Percentiles rank a stretch among this genome's conserved stretches.
These are phyloP conservation scores for Ganaspis brasiliensis DNA, from an alignment of 2,888 invertebrate genomes.

Conservation along the genomic window DNA sequence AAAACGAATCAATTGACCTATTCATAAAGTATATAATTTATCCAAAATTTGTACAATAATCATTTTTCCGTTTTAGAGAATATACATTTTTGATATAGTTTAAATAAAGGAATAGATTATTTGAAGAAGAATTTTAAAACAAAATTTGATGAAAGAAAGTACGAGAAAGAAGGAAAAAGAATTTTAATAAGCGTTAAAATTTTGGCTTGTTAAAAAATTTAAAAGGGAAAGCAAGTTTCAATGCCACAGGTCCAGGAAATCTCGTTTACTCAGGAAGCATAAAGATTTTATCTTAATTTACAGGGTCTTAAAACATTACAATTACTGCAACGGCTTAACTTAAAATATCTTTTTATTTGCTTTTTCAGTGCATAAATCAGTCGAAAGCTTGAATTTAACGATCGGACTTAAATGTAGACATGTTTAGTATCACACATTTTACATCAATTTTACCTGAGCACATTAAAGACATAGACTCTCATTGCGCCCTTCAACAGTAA, in stretches of 20 bases:
- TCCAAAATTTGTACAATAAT: too few species aligned
- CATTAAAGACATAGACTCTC: conserved; percentile 20
- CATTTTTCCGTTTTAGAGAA: too few species aligned
- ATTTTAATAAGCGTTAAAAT: not conserved
- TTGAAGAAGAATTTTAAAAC: not conserved
- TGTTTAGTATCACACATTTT: conserved; percentile 5
- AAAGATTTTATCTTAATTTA: conserved; percentile 42
- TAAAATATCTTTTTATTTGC: conserved; percentile 1
- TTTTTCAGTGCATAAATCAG: conserved; percentile 28
- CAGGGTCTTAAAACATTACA: conserved; percentile 36
- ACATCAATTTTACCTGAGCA: not conserved
- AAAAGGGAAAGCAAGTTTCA: conserved; percentile 18
- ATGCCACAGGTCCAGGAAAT: conserved; percentile 28
- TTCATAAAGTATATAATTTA: too few species aligned
- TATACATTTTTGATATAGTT: too few species aligned
- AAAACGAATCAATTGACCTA: too few species aligned
- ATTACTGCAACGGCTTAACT: conserved; percentile 7
- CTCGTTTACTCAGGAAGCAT: conserved; percentile 32
- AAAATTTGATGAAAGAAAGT: not conserved
- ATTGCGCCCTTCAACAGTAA: not conserved
- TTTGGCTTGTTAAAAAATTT: not conserved
- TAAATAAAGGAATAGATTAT: not conserved
- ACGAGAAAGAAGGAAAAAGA: not conserved
- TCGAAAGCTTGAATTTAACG: conserved; percentile 24
- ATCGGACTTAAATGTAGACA: conserved; percentile 15